Base-by-base conservation (phyloP, 2,888 invertebrate species). In the Lordiphosa andalusiaca region DNA sequence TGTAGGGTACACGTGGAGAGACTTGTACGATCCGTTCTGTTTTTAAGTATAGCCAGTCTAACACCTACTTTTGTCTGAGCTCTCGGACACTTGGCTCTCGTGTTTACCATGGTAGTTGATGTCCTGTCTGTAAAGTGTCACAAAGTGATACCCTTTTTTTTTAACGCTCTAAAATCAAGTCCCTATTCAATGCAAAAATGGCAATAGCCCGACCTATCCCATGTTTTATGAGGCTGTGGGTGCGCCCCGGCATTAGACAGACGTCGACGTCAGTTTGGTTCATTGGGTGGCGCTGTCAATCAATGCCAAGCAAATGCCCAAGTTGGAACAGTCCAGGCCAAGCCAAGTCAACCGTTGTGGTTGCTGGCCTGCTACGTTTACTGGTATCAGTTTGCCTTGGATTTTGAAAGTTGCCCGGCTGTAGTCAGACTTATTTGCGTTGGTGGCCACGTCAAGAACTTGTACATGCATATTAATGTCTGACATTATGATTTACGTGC, bases 211-310 rank as follows among this genome's bases (percentile, higher is more conserved):
- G 41, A 40, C 36, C 36, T 36, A 16, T 12, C 44, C 6, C 13
- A 38, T 36, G 40, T 23, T 10, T 10, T 30, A 30, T 30, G 30
- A 9, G 47, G 9, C 52, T 63, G 71, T 65, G 69, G 72, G 72
- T 71, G 75, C 74, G 72, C 30, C 58, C 13, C 57, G 19, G 44
- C 48, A 41, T 53, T 61, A 59, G 61, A 44, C 69, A 59, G 41
- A 44, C 42, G 30, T 47, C 61, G 42, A 47, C 39, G 50, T 71
- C 60, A 48, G 59, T 55, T 59, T 60, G 35, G 57, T 60, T 70
- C 55, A 53, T 57, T 71, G 73, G 73, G 74, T 71, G 74, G 74
- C 64, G 70, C 77, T 74, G 74, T 73, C 74, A 76, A 76, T 74
- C 73, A 73, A 60, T 64, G 59, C 67, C 66, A 66, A 46, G 58